phyloP scores from a whole-genome alignment of 2,888 invertebrate species.

The Glaucopsyche alexis region DNA sequence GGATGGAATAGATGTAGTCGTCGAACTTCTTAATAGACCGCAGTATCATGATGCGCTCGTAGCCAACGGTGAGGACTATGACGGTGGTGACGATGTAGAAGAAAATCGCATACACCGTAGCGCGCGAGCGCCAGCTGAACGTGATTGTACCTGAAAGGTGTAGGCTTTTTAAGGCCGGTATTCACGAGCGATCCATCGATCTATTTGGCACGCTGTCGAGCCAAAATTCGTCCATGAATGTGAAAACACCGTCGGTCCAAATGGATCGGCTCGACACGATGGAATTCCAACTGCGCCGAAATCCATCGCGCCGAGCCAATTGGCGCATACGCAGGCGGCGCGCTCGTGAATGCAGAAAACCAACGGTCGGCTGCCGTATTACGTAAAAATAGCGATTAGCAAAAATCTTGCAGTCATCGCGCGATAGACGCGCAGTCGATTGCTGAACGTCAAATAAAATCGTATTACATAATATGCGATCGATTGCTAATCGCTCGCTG shows the following conservation, averaged over 20 bases:
- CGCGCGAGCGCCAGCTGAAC: conserved; percentile 82
- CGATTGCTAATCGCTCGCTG: no score
- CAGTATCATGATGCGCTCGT: conserved; percentile 81
- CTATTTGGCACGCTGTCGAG: not conserved
- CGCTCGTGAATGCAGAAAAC: no score
- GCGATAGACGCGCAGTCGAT: no score
- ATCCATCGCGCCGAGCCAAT: no score
- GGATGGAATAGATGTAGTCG: conserved; percentile 84
- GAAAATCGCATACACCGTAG: conserved; percentile 83
- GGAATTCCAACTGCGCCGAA: no score
- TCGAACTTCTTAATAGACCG: conserved; percentile 82
- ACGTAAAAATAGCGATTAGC: no score
- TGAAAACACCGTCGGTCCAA: not conserved
- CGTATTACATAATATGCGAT: no score
- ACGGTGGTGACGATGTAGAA: conserved; percentile 81
- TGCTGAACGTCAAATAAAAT: no score
- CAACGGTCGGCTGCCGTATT: no score
- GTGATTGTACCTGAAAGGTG: conserved; percentile 73
- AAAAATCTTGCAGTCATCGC: no score
- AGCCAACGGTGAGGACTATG: conserved; percentile 81
- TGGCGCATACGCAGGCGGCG: no score
- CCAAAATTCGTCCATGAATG: no score
- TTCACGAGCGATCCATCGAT: not conserved
- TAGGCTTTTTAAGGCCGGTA: not conserved
- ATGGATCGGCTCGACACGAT: not conserved